Evolutionary conservation across 2,113 vertebrate species (phyloP).

Genomic region (Neoarius graeffei): DNA sequence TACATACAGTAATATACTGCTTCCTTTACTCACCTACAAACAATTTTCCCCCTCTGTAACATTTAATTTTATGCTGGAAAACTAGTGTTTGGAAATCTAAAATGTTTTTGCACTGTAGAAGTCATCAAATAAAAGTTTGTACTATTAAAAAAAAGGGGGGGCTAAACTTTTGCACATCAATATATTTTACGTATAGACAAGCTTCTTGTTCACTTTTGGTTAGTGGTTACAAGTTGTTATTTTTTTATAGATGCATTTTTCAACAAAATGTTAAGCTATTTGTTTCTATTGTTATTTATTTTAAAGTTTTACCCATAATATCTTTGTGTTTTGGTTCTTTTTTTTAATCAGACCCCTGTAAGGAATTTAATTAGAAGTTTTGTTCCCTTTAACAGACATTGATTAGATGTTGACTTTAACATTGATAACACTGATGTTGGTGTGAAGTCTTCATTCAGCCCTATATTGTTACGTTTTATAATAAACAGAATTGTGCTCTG

Average conservation of each 20-base stretch:
- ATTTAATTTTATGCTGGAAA: too few species aligned
- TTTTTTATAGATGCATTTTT: neutral
- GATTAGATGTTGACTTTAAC: neutral
- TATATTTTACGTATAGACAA: neutral
- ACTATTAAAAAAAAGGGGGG: too few species aligned
- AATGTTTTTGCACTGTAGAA: too few species aligned
- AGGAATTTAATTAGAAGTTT: neutral
- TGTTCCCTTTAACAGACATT: neutral
- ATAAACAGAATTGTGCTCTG: neutral
- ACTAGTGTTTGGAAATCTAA: too few species aligned
- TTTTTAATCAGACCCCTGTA: neutral
- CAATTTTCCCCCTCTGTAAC: too few species aligned
- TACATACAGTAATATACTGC: too few species aligned
- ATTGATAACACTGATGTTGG: neutral
- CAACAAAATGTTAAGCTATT: neutral
- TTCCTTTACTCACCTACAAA: too few species aligned
- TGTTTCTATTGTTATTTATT: conserved; percentile 29
- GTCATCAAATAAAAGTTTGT: too few species aligned
- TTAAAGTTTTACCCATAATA: neutral
- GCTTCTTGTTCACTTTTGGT: neutral
- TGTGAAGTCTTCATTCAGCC: neutral
- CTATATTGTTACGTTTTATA: neutral
- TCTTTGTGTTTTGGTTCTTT: conserved; percentile 4
- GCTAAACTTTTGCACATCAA: too few species aligned
- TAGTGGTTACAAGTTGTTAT: neutral